Conservation (phyloP, 2,888 invertebrate genomes). For the Nymphalis c-album region DNA sequence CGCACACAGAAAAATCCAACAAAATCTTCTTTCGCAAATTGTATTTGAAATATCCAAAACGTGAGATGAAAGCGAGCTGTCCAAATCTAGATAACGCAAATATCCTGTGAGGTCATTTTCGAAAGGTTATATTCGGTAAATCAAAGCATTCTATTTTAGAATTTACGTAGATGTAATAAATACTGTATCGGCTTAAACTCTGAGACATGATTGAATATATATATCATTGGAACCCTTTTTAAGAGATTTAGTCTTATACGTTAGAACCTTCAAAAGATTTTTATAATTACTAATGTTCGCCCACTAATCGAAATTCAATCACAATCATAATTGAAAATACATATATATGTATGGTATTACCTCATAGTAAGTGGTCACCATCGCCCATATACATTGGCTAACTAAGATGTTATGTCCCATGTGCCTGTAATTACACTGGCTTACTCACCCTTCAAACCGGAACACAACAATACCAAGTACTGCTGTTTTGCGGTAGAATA, state of each 20-base stretch:
- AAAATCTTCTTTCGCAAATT: constrained; percentile 69
- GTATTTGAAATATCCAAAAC: constrained; percentile 72
- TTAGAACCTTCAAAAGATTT: too few relatives aligned
- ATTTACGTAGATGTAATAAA: constrained; percentile 9
- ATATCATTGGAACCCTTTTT: background rate
- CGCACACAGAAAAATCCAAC: constrained; percentile 51
- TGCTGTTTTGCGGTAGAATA: too few relatives aligned
- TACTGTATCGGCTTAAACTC: background rate
- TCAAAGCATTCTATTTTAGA: constrained; percentile 10
- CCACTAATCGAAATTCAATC: too few relatives aligned
- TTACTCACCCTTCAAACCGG: too few relatives aligned
- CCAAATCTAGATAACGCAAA: constrained; percentile 72
- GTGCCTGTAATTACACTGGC: too few relatives aligned
- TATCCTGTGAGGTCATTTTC: constrained; percentile 40
- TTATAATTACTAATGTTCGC: too few relatives aligned
- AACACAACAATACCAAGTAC: too few relatives aligned
- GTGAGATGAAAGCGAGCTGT: constrained; percentile 69
- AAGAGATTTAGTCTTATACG: background rate
- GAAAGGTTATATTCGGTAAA: constrained; percentile 24
- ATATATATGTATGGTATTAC: too few relatives aligned
- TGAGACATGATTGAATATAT: background rate
- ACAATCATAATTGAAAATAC: too few relatives aligned
- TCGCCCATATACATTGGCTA: too few relatives aligned
- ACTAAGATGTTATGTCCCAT: too few relatives aligned
- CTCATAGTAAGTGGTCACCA: too few relatives aligned